A percentile compares a stretch with the other conserved stretches of the same genome.
Evolutionary conservation across 2,797 vertebrate species (phyloP).

Genomic region (Silurus aristotelis): DNA sequence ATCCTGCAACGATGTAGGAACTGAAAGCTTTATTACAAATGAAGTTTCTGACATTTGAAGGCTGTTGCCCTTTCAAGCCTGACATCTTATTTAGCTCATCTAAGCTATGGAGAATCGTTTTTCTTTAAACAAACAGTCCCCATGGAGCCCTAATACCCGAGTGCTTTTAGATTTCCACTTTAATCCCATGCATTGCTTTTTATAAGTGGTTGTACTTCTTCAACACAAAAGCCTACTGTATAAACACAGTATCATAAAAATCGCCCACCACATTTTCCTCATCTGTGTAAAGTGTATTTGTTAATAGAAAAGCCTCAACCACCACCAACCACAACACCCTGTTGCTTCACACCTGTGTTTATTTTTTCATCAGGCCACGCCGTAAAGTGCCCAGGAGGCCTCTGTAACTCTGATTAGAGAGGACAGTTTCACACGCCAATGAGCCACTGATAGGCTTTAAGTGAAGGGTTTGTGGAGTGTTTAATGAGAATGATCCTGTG

Average conservation of each 20-base stretch:
- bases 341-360: conserved; percentile 24
- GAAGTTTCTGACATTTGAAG: conserved; percentile 29
- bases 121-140: neutral
- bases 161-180: neutral
- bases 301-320: conserved; percentile 26
- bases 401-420: conserved; percentile 50
- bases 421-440: conserved; percentile 66
- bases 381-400: neutral
- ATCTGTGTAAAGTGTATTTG: neutral
- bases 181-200: neutral
- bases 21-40: conserved; percentile 29
- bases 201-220: neutral
- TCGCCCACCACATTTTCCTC: neutral
- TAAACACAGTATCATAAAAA: conserved; percentile 6
- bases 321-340: neutral
- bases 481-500: conserved; percentile 70
- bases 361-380: conserved; percentile 42
- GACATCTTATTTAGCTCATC: conserved; percentile 29
- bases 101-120: conserved; percentile 12
- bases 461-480: conserved; percentile 71
- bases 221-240: neutral
- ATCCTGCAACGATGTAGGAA: conserved; percentile 2
- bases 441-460: conserved; percentile 65
- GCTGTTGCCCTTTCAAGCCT: conserved; percentile 26
- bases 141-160: neutral